A percentile compares a stretch with the other conserved stretches of the same genome.
phyloP scores from a whole-genome alignment of 2,113 vertebrate species.

The Tyrannus savana region DNA sequence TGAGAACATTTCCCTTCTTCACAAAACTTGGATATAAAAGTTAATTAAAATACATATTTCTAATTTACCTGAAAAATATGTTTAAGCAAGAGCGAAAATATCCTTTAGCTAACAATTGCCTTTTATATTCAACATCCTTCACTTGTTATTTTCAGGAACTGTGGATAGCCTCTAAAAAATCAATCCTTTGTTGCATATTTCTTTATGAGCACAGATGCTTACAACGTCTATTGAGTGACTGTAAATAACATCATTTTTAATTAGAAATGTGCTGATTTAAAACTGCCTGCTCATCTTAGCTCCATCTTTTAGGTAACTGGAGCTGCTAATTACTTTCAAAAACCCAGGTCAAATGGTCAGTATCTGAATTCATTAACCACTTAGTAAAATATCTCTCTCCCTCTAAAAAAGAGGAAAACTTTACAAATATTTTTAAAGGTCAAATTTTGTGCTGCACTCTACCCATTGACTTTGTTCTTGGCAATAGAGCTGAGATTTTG shows the following conservation, averaged over 20 bases:
- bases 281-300: constrained; percentile 70
- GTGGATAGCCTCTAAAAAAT: constrained; percentile 75
- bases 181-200: constrained; percentile 68
- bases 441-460: background rate
- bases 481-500: background rate
- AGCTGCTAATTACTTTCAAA: constrained; percentile 75
- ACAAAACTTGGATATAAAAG: constrained; percentile 36
- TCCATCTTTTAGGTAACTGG: constrained; percentile 74
- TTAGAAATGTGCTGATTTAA: constrained; percentile 72
- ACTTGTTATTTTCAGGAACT: constrained; percentile 67
- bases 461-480: background rate
- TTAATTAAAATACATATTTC: constrained; percentile 62
- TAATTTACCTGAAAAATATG: constrained; percentile 65
- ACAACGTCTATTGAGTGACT: constrained; percentile 71
- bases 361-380: constrained; percentile 65
- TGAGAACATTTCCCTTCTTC: constrained; percentile 30
- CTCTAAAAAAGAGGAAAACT: constrained; percentile 13
- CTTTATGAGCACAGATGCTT: constrained; percentile 76
- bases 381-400: constrained; percentile 41
- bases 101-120: constrained; percentile 51
- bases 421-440: constrained; percentile 54
- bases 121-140: constrained; percentile 57
- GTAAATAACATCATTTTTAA: constrained; percentile 79
- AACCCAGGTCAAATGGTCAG: constrained; percentile 61
- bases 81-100: constrained; percentile 62